Evolutionary conservation across 2,113 vertebrate genomes (phyloP).

Genomic region (Phainopepla nitens): DNA sequence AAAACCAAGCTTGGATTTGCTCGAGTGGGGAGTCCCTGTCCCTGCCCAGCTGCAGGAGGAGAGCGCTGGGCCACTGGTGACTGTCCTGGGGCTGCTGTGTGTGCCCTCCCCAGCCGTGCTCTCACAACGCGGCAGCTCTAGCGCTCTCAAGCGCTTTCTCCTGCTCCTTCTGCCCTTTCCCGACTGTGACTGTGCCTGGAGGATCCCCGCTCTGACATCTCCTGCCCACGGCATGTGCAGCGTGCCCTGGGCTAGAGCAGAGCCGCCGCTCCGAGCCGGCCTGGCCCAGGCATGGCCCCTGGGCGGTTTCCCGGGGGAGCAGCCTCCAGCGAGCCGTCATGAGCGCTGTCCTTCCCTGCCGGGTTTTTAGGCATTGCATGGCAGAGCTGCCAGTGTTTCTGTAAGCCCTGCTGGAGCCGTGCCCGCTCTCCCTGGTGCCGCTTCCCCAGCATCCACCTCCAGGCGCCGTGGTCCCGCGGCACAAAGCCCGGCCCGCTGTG

Average conservation of each 20-base stretch:
- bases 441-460: background rate
- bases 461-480: background rate
- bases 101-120: accelerated
- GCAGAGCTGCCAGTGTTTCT: background rate
- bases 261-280: background rate
- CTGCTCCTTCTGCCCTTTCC: background rate
- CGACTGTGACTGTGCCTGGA: background rate
- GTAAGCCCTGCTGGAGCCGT: background rate
- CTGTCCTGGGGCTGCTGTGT: background rate
- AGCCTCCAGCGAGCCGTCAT: background rate
- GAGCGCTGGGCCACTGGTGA: accelerated
- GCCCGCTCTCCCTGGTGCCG: background rate
- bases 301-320: background rate
- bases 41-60: background rate
- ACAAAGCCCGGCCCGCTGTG: background rate
- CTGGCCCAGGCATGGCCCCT: background rate
- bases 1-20: background rate
- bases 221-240: background rate
- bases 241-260: background rate
- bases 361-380: background rate
- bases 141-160: background rate
- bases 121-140: background rate
- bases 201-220: background rate
- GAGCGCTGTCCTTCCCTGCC: background rate
- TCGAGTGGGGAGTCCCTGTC: background rate